Percentiles rank a stretch among this genome's conserved stretches.
Evolutionary conservation across 2,888 invertebrate genomes (phyloP).

Genomic region (Sminthurinus aureus): DNA sequence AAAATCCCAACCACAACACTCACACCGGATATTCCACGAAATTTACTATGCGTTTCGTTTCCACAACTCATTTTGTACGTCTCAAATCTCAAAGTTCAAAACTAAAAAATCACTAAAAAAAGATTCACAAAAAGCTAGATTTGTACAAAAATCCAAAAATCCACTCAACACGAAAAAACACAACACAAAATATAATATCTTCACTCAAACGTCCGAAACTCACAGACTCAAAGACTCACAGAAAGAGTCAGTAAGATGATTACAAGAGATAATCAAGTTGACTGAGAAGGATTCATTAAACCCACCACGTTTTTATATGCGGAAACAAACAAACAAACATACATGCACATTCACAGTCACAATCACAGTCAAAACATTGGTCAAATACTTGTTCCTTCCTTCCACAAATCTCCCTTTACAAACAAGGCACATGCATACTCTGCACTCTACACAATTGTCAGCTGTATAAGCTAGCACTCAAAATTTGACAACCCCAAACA

Average conservation of each 20-base stretch:
- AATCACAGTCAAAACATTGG: background rate
- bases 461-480: too few species aligned
- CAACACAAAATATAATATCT: too few species aligned
- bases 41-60: background rate
- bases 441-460: background rate
- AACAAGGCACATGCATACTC: background rate
- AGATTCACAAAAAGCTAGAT: too few species aligned
- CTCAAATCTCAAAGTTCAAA: too few species aligned
- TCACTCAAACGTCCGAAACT: too few species aligned
- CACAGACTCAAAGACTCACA: too few species aligned
- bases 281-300: constrained; percentile 4
- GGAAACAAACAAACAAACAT: background rate
- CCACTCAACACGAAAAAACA: too few species aligned
- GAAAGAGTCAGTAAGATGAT: too few species aligned
- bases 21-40: background rate
- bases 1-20: background rate
- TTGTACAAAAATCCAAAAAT: too few species aligned
- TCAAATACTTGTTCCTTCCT: background rate
- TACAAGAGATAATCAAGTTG: background rate
- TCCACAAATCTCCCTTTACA: background rate
- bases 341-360: background rate
- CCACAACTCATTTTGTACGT: background rate
- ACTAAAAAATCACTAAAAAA: too few species aligned
- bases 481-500: too few species aligned
- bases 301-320: background rate